Percentiles rank a stretch among this genome's conserved stretches.
These are phyloP conservation scores for Cephonodes hylas DNA, from an alignment of 2,888 invertebrate species.

Conservation along the genomic window DNA sequence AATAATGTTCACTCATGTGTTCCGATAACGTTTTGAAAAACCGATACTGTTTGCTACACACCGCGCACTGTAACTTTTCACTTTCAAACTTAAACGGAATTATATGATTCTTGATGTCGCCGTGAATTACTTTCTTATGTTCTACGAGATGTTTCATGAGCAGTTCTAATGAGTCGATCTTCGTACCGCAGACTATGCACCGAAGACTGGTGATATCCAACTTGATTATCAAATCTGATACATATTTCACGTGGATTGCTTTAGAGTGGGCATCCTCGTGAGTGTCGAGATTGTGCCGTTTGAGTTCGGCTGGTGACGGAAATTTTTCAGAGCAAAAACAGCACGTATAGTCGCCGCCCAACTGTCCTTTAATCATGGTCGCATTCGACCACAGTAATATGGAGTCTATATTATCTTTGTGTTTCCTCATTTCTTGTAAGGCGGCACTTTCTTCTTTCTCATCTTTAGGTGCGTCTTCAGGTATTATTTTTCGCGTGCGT, in stretches of 20 bases:
- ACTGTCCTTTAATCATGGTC: slow-evolving; percentile 34
- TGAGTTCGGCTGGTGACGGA: slow-evolving; percentile 28
- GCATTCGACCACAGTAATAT: slow-evolving; percentile 38
- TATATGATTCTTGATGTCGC: slow-evolving; percentile 52
- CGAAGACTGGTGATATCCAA: slow-evolving; percentile 53
- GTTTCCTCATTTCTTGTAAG: slow-evolving; percentile 29
- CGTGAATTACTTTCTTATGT: slow-evolving; percentile 43
- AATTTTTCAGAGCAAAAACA: slow-evolving; percentile 31
- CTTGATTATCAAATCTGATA: slow-evolving; percentile 42
- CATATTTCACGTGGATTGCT: slow-evolving; percentile 28
- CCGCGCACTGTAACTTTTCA: slow-evolving; percentile 40
- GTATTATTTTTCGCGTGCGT: slow-evolving; percentile 3
- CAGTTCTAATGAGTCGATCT: slow-evolving; percentile 37
- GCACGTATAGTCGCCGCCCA: slow-evolving; percentile 35
- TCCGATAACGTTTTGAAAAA: slow-evolving; percentile 51
- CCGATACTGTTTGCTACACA: slow-evolving; percentile 45
- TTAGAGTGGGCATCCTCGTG: slow-evolving; percentile 23
- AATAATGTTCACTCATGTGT: slow-evolving; percentile 61
- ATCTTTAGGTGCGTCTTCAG: slow-evolving; percentile 19
- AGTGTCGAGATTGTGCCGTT: slow-evolving; percentile 32
- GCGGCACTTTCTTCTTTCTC: slow-evolving; percentile 20
- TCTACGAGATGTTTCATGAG: slow-evolving; percentile 43
- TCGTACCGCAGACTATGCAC: slow-evolving; percentile 45
- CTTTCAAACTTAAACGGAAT: slow-evolving; percentile 57
- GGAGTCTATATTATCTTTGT: slow-evolving; percentile 31